Evolutionary conservation across 2,888 invertebrate species (phyloP), one percentile per base, ranked within the genome.

Genomic region (Lacanobia oleracea): DNA sequence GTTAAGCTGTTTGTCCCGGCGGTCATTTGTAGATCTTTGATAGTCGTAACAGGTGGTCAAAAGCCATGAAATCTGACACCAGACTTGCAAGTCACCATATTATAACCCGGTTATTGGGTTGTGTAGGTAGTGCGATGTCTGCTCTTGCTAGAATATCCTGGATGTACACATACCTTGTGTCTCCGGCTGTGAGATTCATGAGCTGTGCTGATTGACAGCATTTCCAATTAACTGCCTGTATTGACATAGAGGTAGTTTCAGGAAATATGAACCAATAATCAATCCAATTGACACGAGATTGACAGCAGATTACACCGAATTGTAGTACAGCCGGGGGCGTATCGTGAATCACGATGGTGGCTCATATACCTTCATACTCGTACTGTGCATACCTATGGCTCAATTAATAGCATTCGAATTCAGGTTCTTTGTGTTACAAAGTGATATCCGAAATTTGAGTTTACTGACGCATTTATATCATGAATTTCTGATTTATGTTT

Each of bases 201-300:
- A 2, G 14, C 6, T n/a, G 33, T 12, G 10, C 12, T 37, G 23
- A 43, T 9, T 48, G 14, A 27, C 10, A 57, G n/a, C n/a, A 43
- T 27, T 50, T n/a, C 37, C 23, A 23, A 37, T 37, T 4, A 50
- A 43, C 14, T 65, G 2, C 2, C 7, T 40, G 18, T 37, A 37
- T 51, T 64, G 14, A 33, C 33, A 33, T 6, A 33, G 4, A 33
- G 33, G 33, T 33, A 10, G n/a, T 37, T 37, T 3, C 23, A 16
- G 56, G n/a, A 37, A 71, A 14, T 40, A 27, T 27, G 21, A 27
- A n/a, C 7, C n/a, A 45, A 68, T 37, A 50, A 67, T 27, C 18
- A 33, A 62, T 18, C 48, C 21, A 37, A 9, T 23, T 37, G 23
- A 18, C 18, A 33, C 10, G 40, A 40, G 23, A 40, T 16, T n/a